These are phyloP conservation scores for Sebastolobus altivelis DNA, from an alignment of 2,797 vertebrate genomes.

Conservation along the genomic window DNA sequence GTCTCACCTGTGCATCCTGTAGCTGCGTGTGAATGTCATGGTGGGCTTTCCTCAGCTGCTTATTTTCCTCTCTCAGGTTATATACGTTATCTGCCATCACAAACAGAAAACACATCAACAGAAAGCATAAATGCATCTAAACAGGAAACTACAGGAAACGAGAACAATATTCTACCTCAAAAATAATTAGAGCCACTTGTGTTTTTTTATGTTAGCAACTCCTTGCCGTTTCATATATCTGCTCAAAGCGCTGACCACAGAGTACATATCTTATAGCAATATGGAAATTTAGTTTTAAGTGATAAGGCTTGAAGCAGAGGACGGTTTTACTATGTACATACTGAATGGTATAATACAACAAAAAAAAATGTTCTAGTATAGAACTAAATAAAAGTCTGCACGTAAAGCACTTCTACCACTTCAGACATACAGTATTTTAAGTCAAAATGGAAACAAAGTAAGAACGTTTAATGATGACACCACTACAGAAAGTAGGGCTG, in stretches of 20 bases:
- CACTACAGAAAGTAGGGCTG: not conserved
- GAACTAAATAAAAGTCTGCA: not conserved
- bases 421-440: slow-evolving; percentile 38
- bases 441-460: slow-evolving; percentile 67
- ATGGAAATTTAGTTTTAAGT: not conserved
- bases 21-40: slow-evolving; percentile 95
- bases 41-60: slow-evolving; percentile 94
- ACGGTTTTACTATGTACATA: not conserved
- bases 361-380: not conserved
- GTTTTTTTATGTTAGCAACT: not conserved
- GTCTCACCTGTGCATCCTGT: slow-evolving; percentile 92
- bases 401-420: not conserved
- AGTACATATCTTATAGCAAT: not conserved
- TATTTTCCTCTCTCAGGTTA: slow-evolving; percentile 95
- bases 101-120: slow-evolving; percentile 14
- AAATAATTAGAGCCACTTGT: not conserved
- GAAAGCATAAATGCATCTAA: not conserved
- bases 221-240: not conserved
- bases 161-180: not conserved
- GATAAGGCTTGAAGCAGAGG: not conserved
- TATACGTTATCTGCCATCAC: slow-evolving; percentile 87
- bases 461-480: not conserved
- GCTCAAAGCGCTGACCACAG: not conserved
- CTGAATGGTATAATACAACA: not conserved
- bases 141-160: not conserved